Evolutionary conservation across 2,888 invertebrate genomes (phyloP).

Genomic region (Altica lythri): DNA sequence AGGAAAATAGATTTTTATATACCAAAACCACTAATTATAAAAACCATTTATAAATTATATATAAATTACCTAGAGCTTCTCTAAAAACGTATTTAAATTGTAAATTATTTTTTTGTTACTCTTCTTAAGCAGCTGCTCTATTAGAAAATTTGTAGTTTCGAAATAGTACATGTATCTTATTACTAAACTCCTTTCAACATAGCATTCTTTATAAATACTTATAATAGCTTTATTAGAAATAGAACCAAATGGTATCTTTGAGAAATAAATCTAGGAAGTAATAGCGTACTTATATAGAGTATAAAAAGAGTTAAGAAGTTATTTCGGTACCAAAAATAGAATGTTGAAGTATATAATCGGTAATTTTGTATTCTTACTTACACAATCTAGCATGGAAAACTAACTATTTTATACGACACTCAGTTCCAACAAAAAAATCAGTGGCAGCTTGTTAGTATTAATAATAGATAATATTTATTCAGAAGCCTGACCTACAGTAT

Average conservation of each 20-base stretch:
- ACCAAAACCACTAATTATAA: background rate
- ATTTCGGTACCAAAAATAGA: conserved; percentile 16
- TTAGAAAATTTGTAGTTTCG: conserved; percentile 20
- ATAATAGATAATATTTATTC: too few species aligned
- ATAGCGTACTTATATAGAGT: conserved; percentile 19
- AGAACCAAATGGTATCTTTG: conserved; percentile 22
- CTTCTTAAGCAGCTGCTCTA: conserved; percentile 20
- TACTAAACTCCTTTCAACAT: conserved; percentile 11
- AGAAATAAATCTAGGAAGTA: conserved; percentile 20
- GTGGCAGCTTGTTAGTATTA: too few species aligned
- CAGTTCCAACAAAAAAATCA: background rate
- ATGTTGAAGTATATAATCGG: conserved; percentile 13
- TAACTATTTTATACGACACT: conserved; percentile 2
- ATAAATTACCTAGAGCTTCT: conserved; percentile 14
- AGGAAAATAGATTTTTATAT: too few species aligned
- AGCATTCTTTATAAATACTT: conserved; percentile 19
- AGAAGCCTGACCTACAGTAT: too few species aligned
- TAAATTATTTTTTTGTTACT: conserved; percentile 11
- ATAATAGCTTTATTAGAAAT: conserved; percentile 25
- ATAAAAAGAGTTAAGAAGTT: conserved; percentile 17
- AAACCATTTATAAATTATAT: background rate
- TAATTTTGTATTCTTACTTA: conserved; percentile 11
- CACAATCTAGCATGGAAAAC: conserved; percentile 2
- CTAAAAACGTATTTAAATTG: background rate
- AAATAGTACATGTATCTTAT: conserved; percentile 13